Base-by-base conservation (phyloP, 2,797 vertebrate species). In the Chelon labrosus region DNA sequence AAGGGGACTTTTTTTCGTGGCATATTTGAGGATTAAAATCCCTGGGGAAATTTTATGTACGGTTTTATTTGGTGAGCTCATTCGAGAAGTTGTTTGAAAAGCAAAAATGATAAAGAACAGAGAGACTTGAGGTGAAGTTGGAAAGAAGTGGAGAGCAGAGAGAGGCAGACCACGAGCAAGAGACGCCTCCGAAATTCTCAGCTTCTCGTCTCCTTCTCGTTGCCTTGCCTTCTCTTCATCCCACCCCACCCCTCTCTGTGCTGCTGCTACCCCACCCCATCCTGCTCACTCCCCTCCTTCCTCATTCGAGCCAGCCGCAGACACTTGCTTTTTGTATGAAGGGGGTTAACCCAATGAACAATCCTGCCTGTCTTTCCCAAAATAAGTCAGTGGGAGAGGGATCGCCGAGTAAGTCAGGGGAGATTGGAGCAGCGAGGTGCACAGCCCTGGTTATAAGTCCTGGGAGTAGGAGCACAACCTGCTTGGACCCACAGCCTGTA, bases 401-500 rank as follows among this genome's bases (percentile, higher is more conserved):
- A 93, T 87, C 74, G 78, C 66, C 49, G 80, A 90, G 89, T 89
- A 83, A 93, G 89, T 87, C 87, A 73, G 88, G 78, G 31, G 83
- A 92, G 88, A 91, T 87, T 91, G 90, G 91, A 94, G 90, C 86
- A 88, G 89, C 79, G 89, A 94, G 93, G 90, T 94, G 91, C 87
- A 88, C 92, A 76, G 91, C 93, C 87, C 91, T 85, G 88, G 91
- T 94, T 95, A 95, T 95, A 94, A 94, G 88, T 92, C 88, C 85
- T 86, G 83, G 82, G 87, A 90, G 85, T 87, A 84, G 82, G 75
- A 92, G 85, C 74, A 71, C 86, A 84, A 89, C 86, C 90, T 86
- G 83, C 89, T 87, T 77, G 87, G 89, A 94, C 87, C 72, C 80
- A 88, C 89, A 87, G 81, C 84, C 73, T 86, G 85, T 77, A 79